Evolutionary conservation across 2,113 vertebrate genomes (phyloP).

Genomic region (Turnix velox): DNA sequence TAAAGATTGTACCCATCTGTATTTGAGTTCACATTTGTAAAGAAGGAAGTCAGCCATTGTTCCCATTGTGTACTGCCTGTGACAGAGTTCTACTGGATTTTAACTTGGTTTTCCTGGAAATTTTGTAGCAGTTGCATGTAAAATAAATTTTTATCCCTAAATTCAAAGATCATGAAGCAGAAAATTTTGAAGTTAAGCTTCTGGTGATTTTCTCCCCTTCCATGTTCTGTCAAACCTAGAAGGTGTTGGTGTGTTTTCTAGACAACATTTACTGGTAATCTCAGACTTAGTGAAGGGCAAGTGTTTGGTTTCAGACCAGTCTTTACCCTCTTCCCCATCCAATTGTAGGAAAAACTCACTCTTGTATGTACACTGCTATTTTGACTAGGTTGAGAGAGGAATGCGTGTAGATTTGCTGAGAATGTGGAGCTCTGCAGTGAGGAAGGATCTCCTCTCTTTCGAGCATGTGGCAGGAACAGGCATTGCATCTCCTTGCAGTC

Average conservation of each 20-base stretch:
- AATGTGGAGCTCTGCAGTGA: background rate
- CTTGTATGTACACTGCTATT: background rate
- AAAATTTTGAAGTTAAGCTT: conserved; percentile 24
- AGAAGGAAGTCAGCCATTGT: background rate
- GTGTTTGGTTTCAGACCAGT: background rate
- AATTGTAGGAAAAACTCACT: background rate
- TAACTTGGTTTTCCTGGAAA: background rate
- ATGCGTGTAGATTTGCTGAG: background rate
- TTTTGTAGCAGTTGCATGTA: background rate
- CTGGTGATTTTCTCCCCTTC: conserved; percentile 4
- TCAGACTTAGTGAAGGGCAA: background rate
- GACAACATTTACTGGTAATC: background rate
- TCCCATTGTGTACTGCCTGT: accelerated
- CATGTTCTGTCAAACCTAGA: background rate
- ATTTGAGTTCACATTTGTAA: background rate
- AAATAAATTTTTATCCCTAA: conserved; percentile 50
- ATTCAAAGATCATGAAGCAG: conserved; percentile 26
- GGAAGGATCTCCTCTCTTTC: background rate
- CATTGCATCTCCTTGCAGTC: background rate
- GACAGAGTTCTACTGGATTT: background rate
- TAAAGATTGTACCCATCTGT: background rate
- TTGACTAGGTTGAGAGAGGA: background rate
- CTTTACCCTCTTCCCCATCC: background rate
- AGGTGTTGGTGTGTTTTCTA: background rate
- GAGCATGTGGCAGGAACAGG: background rate